Percentiles rank a stretch among this genome's conserved stretches.
Conservation (phyloP, 2,888 invertebrate species). For the Mesorhabditis spiculigera region DNA sequence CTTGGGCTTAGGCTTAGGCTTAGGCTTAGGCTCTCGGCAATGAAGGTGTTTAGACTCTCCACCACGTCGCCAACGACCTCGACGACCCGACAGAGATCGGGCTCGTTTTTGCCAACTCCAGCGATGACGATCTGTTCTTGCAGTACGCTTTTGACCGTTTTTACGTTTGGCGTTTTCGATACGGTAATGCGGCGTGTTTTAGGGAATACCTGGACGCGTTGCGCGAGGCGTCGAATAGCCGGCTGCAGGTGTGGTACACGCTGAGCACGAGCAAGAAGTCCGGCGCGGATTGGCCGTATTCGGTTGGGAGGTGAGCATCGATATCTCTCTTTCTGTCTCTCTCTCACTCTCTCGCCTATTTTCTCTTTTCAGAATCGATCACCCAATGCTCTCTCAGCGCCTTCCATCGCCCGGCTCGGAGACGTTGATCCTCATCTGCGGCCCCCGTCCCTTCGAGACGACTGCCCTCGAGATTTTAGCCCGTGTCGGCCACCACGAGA, state of each 20-base stretch:
- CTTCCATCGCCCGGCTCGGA: not conserved
- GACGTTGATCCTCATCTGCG: not conserved
- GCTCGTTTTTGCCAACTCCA: conserved; percentile 5
- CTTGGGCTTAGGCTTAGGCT: too few species aligned
- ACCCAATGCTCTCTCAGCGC: not conserved
- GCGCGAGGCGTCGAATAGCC: not conserved
- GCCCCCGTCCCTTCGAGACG: not conserved
- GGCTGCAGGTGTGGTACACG: not conserved
- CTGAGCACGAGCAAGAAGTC: not conserved
- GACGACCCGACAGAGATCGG: not conserved
- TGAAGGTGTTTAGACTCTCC: not conserved
- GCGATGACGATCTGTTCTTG: not conserved
- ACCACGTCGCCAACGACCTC: conserved; percentile 1
- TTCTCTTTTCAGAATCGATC: not conserved
- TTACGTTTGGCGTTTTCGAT: not conserved
- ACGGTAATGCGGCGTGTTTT: not conserved
- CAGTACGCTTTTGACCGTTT: not conserved
- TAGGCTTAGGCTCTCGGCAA: too few species aligned
- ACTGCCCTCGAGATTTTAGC: not conserved
- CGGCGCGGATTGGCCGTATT: not conserved
- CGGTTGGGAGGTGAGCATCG: not conserved
- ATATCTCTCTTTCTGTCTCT: too few species aligned
- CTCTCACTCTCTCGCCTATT: not conserved
- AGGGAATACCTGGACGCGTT: not conserved
- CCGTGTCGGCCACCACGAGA: not conserved